These are phyloP conservation scores for Mallotus villosus DNA, from an alignment of 2,797 vertebrate genomes.

Conservation along the genomic window DNA sequence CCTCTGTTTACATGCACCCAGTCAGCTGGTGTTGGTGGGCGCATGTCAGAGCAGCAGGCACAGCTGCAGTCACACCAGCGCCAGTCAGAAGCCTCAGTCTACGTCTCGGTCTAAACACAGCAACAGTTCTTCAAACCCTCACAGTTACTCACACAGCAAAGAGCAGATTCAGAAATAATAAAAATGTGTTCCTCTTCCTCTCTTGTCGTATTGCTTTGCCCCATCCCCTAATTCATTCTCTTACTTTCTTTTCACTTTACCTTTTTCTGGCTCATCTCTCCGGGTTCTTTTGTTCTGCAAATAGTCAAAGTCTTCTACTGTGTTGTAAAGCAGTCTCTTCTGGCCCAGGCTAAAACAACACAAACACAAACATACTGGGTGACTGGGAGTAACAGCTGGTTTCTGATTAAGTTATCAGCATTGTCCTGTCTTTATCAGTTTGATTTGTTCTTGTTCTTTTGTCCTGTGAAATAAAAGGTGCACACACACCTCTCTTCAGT, in stretches of 20 bases:
- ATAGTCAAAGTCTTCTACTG: slow-evolving; percentile 75
- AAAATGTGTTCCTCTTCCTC: neutral
- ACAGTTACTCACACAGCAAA: no score
- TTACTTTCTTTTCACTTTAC: slow-evolving; percentile 33
- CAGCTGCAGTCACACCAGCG: slow-evolving; percentile 29
- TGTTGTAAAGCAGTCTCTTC: slow-evolving; percentile 73
- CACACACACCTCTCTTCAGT: slow-evolving; percentile 20
- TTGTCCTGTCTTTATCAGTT: no score
- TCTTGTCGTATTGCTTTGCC: neutral
- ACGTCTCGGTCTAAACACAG: neutral
- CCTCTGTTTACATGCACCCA: slow-evolving; percentile 49
- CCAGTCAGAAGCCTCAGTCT: slow-evolving; percentile 5
- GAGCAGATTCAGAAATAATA: no score
- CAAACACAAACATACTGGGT: neutral
- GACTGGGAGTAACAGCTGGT: no score
- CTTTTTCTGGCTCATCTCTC: slow-evolving; percentile 78
- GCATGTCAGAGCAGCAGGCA: slow-evolving; percentile 24
- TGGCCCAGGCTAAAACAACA: slow-evolving; percentile 39
- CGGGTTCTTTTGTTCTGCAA: slow-evolving; percentile 69
- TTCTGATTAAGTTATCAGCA: no score
- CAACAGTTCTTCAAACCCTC: no score
- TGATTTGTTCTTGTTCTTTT: no score
- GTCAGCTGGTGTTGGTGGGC: slow-evolving; percentile 51
- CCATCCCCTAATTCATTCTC: neutral
- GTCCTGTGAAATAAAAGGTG: no score